Evolutionary conservation across 2,113 vertebrate species (phyloP), one percentile per base, ranked within the genome.

Genomic region (Nestor notabilis): DNA sequence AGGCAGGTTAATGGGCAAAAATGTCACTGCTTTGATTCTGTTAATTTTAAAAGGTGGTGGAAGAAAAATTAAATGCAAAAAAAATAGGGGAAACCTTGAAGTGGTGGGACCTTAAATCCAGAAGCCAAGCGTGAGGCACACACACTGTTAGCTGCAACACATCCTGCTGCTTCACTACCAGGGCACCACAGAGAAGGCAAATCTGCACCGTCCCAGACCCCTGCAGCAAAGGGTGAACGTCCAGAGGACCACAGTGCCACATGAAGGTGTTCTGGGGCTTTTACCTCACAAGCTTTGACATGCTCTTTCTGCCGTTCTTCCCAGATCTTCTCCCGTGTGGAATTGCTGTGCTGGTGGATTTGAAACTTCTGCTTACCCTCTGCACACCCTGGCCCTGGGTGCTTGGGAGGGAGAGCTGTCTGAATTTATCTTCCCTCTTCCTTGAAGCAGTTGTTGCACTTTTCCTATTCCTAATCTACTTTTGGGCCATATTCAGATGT

Each of bases 231-330:
- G 17, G 10, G 1, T 12, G 29, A 23, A 80, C 29, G 55, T 33
- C 46, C 44, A 70, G 27, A 68, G 27, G 33, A 61, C 17, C 20
- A 49, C 0, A 0, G 7, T 63, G 19, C 25, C 21, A 5, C 1
- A 0, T 4, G 7, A 29, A 87, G 23, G 23, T 1, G 1, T 68
- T 64, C 2, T 1, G 11, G 12, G 46, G 10, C 3, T 19, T 52
- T 97, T 97, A 99, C 99, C 99, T 99, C 99, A 0, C 99, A 99
- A 56, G 99, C 98, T 76, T 98, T 99, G 83, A 98, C 58, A 61
- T 99, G 99, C 33, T 99, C 99, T 0, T 97, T 99, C 94, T 98
- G 97, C 99, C 99, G 99, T 13, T 99, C 99, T 27, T 99, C 98
- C n/a, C 98, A 97, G 41, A 99, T 63, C 89, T 98, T 99, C 47